Base-by-base conservation (phyloP, 1,140 invertebrate species). In the Bombus soroeensis region DNA sequence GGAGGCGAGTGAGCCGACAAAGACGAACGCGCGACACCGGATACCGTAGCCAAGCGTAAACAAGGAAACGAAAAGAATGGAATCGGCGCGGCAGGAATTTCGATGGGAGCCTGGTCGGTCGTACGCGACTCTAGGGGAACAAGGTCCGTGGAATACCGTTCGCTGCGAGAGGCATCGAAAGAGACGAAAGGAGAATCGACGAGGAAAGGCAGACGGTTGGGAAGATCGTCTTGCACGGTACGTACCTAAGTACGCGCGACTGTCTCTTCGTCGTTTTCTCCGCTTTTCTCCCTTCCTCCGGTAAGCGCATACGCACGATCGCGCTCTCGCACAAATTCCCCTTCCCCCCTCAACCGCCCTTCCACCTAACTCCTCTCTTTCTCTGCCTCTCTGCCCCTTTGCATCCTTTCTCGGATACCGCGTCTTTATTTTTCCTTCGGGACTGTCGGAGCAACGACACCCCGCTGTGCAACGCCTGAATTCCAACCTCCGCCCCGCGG, bases 381-480 rank as follows among this genome's bases (percentile, higher is more conserved):
- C 39, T 13, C 8, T 39, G 10, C 10, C 32, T 43, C 71, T 34
- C 3, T 66, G 62, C 22, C 22, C 37, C 62, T 9, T 18, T 37
- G 64, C 13, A 22, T 22, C 39, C 25, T 3, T 81, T 34, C 79
- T 66, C 64, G n/a, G 88, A 76, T 41, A 82, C 47, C n/a, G 34
- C 22, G 25, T 80, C 66, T 78, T 86, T 37, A 53, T 89, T 82
- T 86, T 76, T 89, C 88, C 83, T 43, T 53, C 15, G 83, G 75
- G 88, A 70, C 89, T 90, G 90, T 90, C 88, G 73, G 87, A 92
- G 90, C 89, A 90, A 91, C 87, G 91, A 87, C 92, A 81, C 84
- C 92, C 92, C 71, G 91, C 92, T 92, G 92, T 57, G 91, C 91
- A 92, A 85, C 91, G 92, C 82, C 86, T 89, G 91, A 87, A 92